Evolutionary conservation across 2,113 vertebrate species (phyloP).

Genomic region (Corythornis madagascariensis): DNA sequence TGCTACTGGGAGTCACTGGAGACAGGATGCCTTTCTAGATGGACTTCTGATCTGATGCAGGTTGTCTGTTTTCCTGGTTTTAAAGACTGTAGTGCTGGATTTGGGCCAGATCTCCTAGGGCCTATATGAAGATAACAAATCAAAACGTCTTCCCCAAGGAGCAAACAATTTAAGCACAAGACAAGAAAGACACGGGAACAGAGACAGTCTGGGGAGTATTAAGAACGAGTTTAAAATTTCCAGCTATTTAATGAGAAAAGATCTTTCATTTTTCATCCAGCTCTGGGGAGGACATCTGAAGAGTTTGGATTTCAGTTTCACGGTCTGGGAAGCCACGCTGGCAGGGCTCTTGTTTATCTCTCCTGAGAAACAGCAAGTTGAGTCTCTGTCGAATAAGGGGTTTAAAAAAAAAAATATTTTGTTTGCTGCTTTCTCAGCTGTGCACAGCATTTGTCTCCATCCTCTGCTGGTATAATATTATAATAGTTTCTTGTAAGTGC

Average conservation of each 20-base stretch:
- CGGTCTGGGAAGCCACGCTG: slow-evolving; percentile 57
- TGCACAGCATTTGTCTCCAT: slow-evolving; percentile 54
- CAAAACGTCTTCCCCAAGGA: slow-evolving; percentile 43
- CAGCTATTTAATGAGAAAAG: slow-evolving; percentile 61
- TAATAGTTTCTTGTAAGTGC: slow-evolving; percentile 67
- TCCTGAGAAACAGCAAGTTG: slow-evolving; percentile 61
- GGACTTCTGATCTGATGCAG: slow-evolving; percentile 44
- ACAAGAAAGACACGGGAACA: slow-evolving; percentile 43
- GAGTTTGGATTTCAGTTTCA: slow-evolving; percentile 64
- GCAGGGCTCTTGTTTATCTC: slow-evolving; percentile 63
- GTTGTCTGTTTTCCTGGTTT: slow-evolving; percentile 29
- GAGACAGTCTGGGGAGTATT: slow-evolving; percentile 50
- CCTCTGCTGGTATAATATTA: slow-evolving; percentile 51
- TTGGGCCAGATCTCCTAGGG: slow-evolving; percentile 46
- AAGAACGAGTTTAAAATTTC: slow-evolving; percentile 58
- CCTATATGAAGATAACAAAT: slow-evolving; percentile 55
- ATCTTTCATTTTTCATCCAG: slow-evolving; percentile 63
- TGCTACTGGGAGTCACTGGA: slow-evolving; percentile 60
- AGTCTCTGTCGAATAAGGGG: slow-evolving; percentile 47
- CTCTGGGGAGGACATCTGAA: slow-evolving; percentile 66
- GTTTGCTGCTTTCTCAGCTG: slow-evolving; percentile 72
- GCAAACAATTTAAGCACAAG: slow-evolving; percentile 44
- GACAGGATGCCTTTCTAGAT: slow-evolving; percentile 40
- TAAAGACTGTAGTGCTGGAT: slow-evolving; percentile 9
- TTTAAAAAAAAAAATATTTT: slow-evolving; percentile 68